Conservation (phyloP, 1,140 invertebrate genomes). For the Caenorhabditis brenneri region DNA sequence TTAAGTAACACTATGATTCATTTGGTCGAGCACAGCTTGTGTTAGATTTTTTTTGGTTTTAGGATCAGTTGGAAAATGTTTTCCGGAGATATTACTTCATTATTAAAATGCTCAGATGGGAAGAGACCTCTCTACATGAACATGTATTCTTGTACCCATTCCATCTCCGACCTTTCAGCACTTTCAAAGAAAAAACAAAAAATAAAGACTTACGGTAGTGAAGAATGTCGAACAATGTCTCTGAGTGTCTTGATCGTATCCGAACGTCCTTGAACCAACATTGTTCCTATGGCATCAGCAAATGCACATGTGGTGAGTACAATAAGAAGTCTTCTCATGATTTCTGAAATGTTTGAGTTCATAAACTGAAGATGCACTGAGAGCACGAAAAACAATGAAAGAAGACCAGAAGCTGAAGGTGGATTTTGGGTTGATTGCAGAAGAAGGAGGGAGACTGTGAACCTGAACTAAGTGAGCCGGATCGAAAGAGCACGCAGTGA, state of each 20-base stretch:
- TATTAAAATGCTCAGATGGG: too few species aligned
- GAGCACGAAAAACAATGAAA: not conserved
- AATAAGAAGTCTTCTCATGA: slow-evolving; percentile 22
- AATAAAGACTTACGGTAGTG: not conserved
- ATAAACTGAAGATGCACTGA: not conserved
- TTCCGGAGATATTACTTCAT: too few species aligned
- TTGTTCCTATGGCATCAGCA: slow-evolving; percentile 43
- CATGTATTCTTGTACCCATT: too few species aligned
- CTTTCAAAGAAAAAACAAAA: not conserved
- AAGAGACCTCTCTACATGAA: too few species aligned
- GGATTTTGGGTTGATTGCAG: not conserved
- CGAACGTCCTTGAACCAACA: slow-evolving; percentile 44
- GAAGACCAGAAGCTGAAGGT: not conserved
- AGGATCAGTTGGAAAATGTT: too few species aligned
- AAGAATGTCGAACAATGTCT: slow-evolving; percentile 16
- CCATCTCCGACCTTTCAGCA: too few species aligned
- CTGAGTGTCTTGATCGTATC: slow-evolving; percentile 43
- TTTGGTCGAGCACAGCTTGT: too few species aligned
- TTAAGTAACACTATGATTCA: not conserved
- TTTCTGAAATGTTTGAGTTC: not conserved
- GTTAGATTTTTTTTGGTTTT: too few species aligned
- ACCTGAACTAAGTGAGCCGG: slow-evolving; percentile 14
- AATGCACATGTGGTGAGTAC: slow-evolving; percentile 34
- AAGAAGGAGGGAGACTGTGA: not conserved
- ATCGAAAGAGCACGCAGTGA: slow-evolving; percentile 30